Evolutionary conservation across 1,140 invertebrate species (phyloP), one percentile per base, ranked within the genome.

Genomic region (Oscheius sp.): DNA sequence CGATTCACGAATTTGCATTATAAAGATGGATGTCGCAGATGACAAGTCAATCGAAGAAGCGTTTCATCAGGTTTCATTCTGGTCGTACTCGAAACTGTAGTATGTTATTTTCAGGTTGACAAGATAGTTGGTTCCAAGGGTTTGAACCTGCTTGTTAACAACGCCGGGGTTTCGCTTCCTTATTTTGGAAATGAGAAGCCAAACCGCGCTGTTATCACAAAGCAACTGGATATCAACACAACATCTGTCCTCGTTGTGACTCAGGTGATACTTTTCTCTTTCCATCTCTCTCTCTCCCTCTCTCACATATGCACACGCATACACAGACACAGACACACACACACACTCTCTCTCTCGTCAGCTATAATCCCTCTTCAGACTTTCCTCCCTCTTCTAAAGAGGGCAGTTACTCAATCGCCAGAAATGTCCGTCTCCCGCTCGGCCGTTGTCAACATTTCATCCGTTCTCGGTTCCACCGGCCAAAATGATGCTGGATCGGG

Each of bases 351-450:
- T n/a, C n/a, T n/a, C n/a, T n/a, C n/a, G n/a, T n/a, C n/a, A n/a
- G n/a, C n/a, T n/a, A n/a, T n/a, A n/a, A n/a, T n/a, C n/a, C n/a
- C n/a, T n/a, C n/a, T n/a, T n/a, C n/a, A n/a, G n/a, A n/a, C n/a
- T n/a, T 86, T 91, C 34, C 74, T 92, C 28, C 91, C 92, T 20
- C 81, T 91, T 4, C 82, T 94, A 28, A 91, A 91, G 83, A 87
- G 88, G 85, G 91, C 91, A 3, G 87, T 91, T 2, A 58, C 38
- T 0, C 36, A 52, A 55, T 28, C 46, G 13, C 28, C 29, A 23
- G 2, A 62, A 28, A 55, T 66, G 13, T 46, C 46, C 7, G 46
- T 46, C 7, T 46, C 46, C 29, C 38, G 64, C 34, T 31, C 68
- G 4, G 59, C 59, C 2, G 36, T 70, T 4, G 36, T 62, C 18